Conservation (phyloP, 2,113 vertebrate genomes). For the Phylloscopus trochiloides region DNA sequence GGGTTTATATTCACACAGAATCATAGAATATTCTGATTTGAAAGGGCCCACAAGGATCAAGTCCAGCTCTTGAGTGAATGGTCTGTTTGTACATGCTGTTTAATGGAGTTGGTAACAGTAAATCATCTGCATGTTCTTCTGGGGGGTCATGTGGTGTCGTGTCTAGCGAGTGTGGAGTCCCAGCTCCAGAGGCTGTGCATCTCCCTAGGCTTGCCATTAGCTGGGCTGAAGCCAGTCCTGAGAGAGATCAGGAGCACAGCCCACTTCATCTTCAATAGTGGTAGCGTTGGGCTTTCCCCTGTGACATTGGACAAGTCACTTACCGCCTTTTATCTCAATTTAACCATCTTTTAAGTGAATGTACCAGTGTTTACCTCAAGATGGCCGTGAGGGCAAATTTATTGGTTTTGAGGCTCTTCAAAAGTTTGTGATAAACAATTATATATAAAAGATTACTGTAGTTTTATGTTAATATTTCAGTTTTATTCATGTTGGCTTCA, state of each 20-base stretch:
- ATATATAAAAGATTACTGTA: neutral
- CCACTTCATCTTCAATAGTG: fast-evolving
- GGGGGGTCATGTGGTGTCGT: neutral
- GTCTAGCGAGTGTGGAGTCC: neutral
- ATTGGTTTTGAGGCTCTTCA: neutral
- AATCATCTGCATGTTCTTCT: neutral
- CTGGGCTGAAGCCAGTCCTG: neutral
- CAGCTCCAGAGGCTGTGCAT: neutral
- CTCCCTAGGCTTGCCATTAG: neutral
- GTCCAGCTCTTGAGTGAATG: neutral
- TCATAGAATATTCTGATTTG: neutral
- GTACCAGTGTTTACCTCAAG: neutral
- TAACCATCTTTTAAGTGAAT: neutral
- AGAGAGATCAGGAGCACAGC: neutral
- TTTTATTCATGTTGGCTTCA: neutral
- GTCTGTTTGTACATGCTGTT: neutral
- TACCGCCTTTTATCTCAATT: neutral
- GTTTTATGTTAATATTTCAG: neutral
- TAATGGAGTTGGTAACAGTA: neutral
- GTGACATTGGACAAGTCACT: neutral
- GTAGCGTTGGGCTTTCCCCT: neutral
- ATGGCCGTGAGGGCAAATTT: neutral
- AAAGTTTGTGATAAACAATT: neutral
- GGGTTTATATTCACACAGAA: neutral
- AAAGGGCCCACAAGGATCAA: neutral